These are phyloP conservation scores for Cyprinodon tularosa DNA, from an alignment of 2,113 vertebrate species.

Conservation along the genomic window DNA sequence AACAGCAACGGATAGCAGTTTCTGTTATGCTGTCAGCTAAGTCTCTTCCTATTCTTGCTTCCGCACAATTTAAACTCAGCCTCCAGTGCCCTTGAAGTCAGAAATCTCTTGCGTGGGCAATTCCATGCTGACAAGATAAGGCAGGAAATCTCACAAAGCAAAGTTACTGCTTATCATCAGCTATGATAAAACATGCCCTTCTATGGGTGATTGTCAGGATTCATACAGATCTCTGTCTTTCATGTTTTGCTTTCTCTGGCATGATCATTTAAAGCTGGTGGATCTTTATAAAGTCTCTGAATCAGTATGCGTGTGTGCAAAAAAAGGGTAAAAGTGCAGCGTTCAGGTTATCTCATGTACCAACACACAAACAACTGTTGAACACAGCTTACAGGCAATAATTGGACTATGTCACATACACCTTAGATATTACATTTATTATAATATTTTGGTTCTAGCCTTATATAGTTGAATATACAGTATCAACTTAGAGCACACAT, in stretches of 20 bases:
- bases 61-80: slow-evolving; percentile 15
- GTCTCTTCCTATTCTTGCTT: slow-evolving; percentile 22
- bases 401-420: background rate
- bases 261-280: slow-evolving; percentile 40
- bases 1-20: background rate
- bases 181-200: slow-evolving; percentile 42
- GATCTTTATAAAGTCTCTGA: slow-evolving; percentile 17
- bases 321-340: slow-evolving; percentile 22
- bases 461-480: background rate
- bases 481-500: too few relatives aligned
- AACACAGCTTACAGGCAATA: background rate
- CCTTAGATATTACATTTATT: background rate
- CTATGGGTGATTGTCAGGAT: slow-evolving; percentile 39
- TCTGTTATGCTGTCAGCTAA: slow-evolving; percentile 13
- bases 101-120: slow-evolving; percentile 43
- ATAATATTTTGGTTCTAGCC: background rate
- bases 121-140: slow-evolving; percentile 60
- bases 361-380: background rate
- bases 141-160: slow-evolving; percentile 38
- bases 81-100: slow-evolving; percentile 22
- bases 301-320: background rate
- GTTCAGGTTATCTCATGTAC: background rate
- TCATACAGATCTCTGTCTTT: slow-evolving; percentile 41
- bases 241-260: slow-evolving; percentile 33
- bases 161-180: slow-evolving; percentile 35